Base-by-base conservation (phyloP, 2,113 vertebrate species). In the Typhlomys cinereus region DNA sequence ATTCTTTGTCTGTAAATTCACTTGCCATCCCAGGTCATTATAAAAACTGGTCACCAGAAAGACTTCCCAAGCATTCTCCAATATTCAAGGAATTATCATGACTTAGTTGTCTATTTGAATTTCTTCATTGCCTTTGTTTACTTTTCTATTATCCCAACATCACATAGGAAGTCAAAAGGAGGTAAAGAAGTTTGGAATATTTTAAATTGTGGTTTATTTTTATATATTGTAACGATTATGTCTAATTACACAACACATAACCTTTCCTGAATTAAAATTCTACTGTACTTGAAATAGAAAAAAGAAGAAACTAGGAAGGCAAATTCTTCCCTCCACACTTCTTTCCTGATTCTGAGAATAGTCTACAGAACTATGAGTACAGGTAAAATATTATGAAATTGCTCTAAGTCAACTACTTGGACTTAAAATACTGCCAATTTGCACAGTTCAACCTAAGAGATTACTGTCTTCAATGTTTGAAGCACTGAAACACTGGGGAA, bases 371-470 rank as follows among this genome's bases (percentile, higher is more conserved):
- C 10, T 36, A 66, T 17, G 5, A 34, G 36, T 27, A 18, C 7
- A 75, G 39, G 79, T 50, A 92, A n/a, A n/a, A 90, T 3, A 34
- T 66, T 20, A 62, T 50, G 25, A 85, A 88, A 93, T 34, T 76
- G 5, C 14, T 75, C 14, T 12, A n/a, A n/a, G 41, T 89, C 44
- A 90, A 61, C 29, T 12, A 89, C 44, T 50, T 57, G 12, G 25
- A 67, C 5, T 6, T 39, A 62, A 5, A 73, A 23, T 31, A 44
- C 31, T 71, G 20, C 7, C 2, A 59, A 31, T 92, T 90, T 59
- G 48, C 27, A 62, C 1, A 20, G 83, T 74, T n/a, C 23, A 75
- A 18, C n/a, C 41, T 83, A 70, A n/a, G 34, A 74, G 29, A 82
- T 78, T 83, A 9, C 21, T 79, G 1, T 79, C 31, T 66, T 86